Percentiles rank a stretch among this genome's conserved stretches.
These are phyloP conservation scores for Hydropsyche betteni DNA, from an alignment of 2,888 invertebrate species.

Conservation along the genomic window DNA sequence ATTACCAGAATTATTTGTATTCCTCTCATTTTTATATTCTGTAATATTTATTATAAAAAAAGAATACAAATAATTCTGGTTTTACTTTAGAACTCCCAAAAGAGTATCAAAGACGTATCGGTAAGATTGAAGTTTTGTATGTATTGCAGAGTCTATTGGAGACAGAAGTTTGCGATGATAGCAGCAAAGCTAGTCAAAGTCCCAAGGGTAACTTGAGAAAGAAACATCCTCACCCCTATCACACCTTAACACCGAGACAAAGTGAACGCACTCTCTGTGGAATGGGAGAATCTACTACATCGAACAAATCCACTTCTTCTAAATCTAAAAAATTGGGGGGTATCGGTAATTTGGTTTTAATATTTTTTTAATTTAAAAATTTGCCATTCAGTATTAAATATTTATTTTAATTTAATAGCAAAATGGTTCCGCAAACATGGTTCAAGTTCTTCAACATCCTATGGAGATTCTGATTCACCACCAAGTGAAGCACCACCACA, in stretches of 20 bases:
- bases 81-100: background rate
- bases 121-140: slow-evolving; percentile 37
- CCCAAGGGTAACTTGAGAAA: slow-evolving; percentile 79
- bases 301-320: slow-evolving; percentile 61
- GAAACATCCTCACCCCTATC: slow-evolving; percentile 60
- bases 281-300: slow-evolving; percentile 61
- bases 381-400: background rate
- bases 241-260: slow-evolving; percentile 81
- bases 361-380: background rate
- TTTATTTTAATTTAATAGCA: slow-evolving; percentile 59
- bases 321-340: slow-evolving; percentile 75
- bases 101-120: slow-evolving; percentile 7
- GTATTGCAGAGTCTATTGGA: slow-evolving; percentile 78
- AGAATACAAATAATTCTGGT: slow-evolving; percentile 24
- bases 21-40: background rate
- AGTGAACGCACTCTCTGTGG: slow-evolving; percentile 79
- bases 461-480: slow-evolving; percentile 51
- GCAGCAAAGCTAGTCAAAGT: slow-evolving; percentile 77
- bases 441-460: slow-evolving; percentile 50
- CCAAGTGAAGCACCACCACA: slow-evolving; percentile 50
- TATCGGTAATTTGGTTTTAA: slow-evolving; percentile 65
- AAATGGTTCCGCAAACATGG: slow-evolving; percentile 67
- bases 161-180: slow-evolving; percentile 80
- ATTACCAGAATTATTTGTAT: slow-evolving; percentile 27
- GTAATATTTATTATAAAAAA: slow-evolving; percentile 18